Conservation (phyloP, 1,140 invertebrate species). For the Tetragonula clypearis region DNA sequence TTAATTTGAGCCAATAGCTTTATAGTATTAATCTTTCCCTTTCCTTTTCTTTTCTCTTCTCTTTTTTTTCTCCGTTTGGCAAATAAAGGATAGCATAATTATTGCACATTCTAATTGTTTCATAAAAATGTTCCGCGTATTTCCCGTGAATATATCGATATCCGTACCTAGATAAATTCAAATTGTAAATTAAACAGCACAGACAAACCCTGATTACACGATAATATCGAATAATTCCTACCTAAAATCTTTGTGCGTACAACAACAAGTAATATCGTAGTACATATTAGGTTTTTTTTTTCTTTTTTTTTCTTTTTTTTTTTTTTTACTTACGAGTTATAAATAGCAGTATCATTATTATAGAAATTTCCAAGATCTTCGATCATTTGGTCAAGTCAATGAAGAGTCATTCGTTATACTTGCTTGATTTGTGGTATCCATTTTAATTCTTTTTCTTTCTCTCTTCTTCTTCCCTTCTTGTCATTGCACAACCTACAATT, state of each 20-base stretch:
- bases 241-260: constrained; percentile 61
- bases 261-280: constrained; percentile 53
- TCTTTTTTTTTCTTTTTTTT: constrained; percentile 19
- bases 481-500: not conserved
- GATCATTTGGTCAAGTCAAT: constrained; percentile 46
- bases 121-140: not conserved
- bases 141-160: constrained; percentile 17
- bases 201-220: constrained; percentile 59
- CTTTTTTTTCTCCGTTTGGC: not conserved
- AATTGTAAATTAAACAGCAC: constrained; percentile 37
- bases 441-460: not conserved
- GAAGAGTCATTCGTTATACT: constrained; percentile 22
- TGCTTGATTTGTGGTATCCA: not conserved
- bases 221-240: constrained; percentile 54
- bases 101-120: not conserved
- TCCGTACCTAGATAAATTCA: constrained; percentile 41
- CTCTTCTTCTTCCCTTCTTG: not conserved
- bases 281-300: not conserved
- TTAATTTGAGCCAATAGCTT: constrained; percentile 8
- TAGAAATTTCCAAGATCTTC: constrained; percentile 48
- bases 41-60: not conserved
- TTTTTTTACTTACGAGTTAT: constrained; percentile 35
- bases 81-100: constrained; percentile 5
- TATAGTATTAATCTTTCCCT: not conserved
- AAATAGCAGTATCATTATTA: constrained; percentile 31